Evolutionary conservation across 2,113 vertebrate genomes (phyloP).

Genomic region (Lonchura striata): DNA sequence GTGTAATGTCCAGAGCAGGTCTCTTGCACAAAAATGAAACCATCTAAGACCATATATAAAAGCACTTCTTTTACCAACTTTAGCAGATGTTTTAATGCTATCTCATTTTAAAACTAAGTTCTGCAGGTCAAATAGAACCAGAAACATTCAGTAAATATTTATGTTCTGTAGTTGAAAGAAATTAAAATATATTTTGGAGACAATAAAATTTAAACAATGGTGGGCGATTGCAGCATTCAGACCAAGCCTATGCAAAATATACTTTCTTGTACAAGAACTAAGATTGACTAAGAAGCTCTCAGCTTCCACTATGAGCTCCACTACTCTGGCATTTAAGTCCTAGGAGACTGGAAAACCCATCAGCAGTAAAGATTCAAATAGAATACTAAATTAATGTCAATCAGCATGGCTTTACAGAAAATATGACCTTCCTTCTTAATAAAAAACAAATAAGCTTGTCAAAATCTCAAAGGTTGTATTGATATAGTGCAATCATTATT

Average conservation of each 20-base stretch:
- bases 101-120: background rate
- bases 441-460: background rate
- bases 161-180: background rate
- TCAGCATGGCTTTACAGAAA: background rate
- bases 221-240: background rate
- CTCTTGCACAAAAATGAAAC: background rate
- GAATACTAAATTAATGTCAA: background rate
- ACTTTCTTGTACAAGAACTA: background rate
- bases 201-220: background rate
- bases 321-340: background rate
- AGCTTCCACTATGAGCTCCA: background rate
- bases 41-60: background rate
- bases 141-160: background rate
- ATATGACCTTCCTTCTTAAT: conserved; percentile 8
- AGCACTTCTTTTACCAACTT: background rate
- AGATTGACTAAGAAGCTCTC: background rate
- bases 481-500: background rate
- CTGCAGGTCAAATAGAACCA: background rate
- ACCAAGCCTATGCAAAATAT: background rate
- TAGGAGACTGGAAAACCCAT: background rate
- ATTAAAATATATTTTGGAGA: background rate
- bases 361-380: background rate
- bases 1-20: background rate
- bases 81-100: background rate
- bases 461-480: background rate